Percentiles rank a stretch among this genome's conserved stretches.
Conservation (phyloP, 2,113 vertebrate genomes). For the Cisticola juncidis region DNA sequence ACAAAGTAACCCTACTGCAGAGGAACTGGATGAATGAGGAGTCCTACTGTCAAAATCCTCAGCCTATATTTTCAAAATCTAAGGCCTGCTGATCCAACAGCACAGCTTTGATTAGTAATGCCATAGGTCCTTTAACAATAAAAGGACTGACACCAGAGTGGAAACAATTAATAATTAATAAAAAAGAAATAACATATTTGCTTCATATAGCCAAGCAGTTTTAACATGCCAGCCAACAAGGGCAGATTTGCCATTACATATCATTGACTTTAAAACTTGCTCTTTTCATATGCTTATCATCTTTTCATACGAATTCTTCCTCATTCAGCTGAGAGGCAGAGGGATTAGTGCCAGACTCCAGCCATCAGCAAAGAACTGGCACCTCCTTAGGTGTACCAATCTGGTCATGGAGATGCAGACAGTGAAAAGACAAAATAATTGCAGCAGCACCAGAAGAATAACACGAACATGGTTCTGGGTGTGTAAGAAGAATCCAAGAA, state of each 20-base stretch:
- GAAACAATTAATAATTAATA: slow-evolving; percentile 27
- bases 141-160: neutral
- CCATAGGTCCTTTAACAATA: neutral
- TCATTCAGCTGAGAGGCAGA: neutral
- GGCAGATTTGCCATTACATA: slow-evolving; percentile 32
- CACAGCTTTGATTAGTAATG: neutral
- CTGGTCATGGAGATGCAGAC: neutral
- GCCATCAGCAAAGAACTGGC: neutral
- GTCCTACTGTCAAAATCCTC: neutral
- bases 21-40: neutral
- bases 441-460: neutral
- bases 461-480: neutral
- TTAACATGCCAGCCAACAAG: neutral
- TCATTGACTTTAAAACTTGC: slow-evolving; percentile 40
- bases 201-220: neutral
- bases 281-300: slow-evolving; percentile 25
- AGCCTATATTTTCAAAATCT: neutral
- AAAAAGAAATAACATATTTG: neutral
- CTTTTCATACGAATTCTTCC: slow-evolving; percentile 21
- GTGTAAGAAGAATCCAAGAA: neutral
- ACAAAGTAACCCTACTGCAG: neutral
- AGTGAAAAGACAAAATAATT: neutral
- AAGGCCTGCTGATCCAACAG: neutral
- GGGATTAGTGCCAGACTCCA: slow-evolving; percentile 1
- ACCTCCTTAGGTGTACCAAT: neutral